Conservation (phyloP, 30 jellyfish, hydroid and myxozoan species). For the Aurelia coerulea region DNA sequence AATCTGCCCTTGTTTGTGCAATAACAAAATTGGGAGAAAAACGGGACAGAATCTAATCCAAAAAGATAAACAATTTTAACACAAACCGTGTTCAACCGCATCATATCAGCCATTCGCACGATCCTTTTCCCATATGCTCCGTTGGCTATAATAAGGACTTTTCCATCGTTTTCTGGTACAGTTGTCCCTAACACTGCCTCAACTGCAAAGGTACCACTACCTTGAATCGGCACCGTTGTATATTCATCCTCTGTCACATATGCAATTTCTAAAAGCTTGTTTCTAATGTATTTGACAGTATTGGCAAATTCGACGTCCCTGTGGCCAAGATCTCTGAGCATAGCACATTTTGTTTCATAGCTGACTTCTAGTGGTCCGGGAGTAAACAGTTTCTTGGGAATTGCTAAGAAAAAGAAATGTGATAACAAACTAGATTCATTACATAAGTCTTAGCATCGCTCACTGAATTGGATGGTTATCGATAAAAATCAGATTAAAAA, state of each 20-base stretch:
- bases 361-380: slow-evolving; percentile 98
- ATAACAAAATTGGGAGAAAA: too few species aligned
- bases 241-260: slow-evolving; percentile 55
- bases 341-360: slow-evolving; percentile 85
- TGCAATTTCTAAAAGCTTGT: slow-evolving; percentile 74
- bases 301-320: slow-evolving; percentile 81
- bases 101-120: slow-evolving; percentile 72
- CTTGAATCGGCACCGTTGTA: slow-evolving; percentile 89
- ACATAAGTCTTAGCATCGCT: too few species aligned
- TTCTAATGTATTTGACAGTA: slow-evolving; percentile 73
- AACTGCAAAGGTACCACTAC: slow-evolving; percentile 93
- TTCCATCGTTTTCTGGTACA: slow-evolving; percentile 82
- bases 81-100: slow-evolving; percentile 74
- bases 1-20: too few species aligned
- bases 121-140: slow-evolving; percentile 94
- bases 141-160: slow-evolving; percentile 62
- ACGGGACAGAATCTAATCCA: too few species aligned
- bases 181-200: slow-evolving; percentile 88
- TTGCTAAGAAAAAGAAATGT: neutral
- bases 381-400: slow-evolving; percentile 75
- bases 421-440: too few species aligned
- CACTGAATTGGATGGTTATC: too few species aligned
- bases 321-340: slow-evolving; percentile 91
- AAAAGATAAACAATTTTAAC: neutral
- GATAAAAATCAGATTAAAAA: too few species aligned